These are phyloP conservation scores for Atractosteus spatula DNA, from an alignment of 2,113 vertebrate genomes.

Conservation along the genomic window DNA sequence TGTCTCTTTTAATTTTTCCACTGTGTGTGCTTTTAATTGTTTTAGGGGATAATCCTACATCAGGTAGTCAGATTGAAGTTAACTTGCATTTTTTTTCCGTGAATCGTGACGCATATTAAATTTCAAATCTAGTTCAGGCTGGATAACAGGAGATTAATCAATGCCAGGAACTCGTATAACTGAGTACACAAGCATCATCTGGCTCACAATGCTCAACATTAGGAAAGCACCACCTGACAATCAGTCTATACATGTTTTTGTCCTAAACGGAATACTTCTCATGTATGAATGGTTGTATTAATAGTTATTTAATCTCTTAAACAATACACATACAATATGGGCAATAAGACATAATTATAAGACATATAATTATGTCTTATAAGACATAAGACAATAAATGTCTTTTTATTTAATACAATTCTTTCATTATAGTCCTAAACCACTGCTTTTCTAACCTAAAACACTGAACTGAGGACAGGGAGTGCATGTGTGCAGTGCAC, in stretches of 20 bases:
- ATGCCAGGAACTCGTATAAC: constrained; percentile 43
- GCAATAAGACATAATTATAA: too few relatives aligned
- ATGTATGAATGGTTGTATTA: constrained; percentile 30
- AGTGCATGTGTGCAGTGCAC: too few relatives aligned
- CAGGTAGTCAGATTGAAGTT: constrained; percentile 51
- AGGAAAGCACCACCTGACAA: not conserved
- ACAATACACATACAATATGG: too few relatives aligned
- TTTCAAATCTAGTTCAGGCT: constrained; percentile 58
- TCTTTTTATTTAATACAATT: too few relatives aligned
- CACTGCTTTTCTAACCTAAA: too few relatives aligned
- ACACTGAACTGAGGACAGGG: too few relatives aligned
- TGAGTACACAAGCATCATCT: constrained; percentile 45
- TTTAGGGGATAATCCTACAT: constrained; percentile 29
- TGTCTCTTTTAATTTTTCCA: constrained; percentile 17
- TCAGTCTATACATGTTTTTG: too few relatives aligned
- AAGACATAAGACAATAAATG: too few relatives aligned
- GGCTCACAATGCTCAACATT: constrained; percentile 28
- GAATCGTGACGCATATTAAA: constrained; percentile 42
- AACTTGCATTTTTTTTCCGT: constrained; percentile 56
- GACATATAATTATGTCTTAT: too few relatives aligned
- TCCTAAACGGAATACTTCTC: constrained; percentile 29
- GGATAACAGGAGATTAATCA: constrained; percentile 53
- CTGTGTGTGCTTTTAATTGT: constrained; percentile 33
- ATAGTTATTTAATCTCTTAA: not conserved
- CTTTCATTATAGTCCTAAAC: too few relatives aligned